Evolutionary conservation across 2,888 invertebrate genomes (phyloP).

Genomic region (Idaea straminata): DNA sequence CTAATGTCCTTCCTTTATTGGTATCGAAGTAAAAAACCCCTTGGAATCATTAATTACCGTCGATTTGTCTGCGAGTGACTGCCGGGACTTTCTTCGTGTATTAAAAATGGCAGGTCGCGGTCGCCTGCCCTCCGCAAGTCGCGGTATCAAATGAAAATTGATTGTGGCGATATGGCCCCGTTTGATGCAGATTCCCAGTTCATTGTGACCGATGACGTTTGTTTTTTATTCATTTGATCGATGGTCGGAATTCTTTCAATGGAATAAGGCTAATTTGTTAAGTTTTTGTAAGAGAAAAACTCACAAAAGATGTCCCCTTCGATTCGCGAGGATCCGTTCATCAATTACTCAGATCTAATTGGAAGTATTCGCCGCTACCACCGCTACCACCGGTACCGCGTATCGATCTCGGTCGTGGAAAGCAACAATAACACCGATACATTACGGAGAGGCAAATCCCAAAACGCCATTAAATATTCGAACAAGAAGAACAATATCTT

Average conservation of each 20-base stretch:
- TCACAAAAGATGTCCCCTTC: slow-evolving; percentile 15
- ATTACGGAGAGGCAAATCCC: slow-evolving; percentile 31
- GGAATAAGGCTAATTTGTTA: slow-evolving; percentile 38
- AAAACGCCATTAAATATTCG: slow-evolving; percentile 33
- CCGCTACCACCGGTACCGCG: too few species aligned
- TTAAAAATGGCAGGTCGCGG: slow-evolving; percentile 68
- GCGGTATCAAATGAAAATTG: slow-evolving; percentile 54
- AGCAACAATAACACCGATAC: slow-evolving; percentile 42
- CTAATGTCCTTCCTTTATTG: slow-evolving; percentile 67
- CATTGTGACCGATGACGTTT: slow-evolving; percentile 58
- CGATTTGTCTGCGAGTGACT: slow-evolving; percentile 75
- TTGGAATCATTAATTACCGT: slow-evolving; percentile 75
- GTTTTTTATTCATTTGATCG: slow-evolving; percentile 52
- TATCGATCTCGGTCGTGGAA: slow-evolving; percentile 15
- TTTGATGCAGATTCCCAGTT: slow-evolving; percentile 66
- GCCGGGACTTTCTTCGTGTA: slow-evolving; percentile 68
- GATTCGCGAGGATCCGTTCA: slow-evolving; percentile 7
- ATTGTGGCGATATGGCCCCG: slow-evolving; percentile 69
- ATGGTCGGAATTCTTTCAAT: slow-evolving; percentile 42
- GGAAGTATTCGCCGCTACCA: background rate
- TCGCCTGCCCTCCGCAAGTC: slow-evolving; percentile 45
- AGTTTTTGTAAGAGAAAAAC: slow-evolving; percentile 13
- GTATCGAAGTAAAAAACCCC: slow-evolving; percentile 64
- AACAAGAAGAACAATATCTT: slow-evolving; percentile 61
- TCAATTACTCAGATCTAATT: slow-evolving; percentile 8